phyloP scores from a whole-genome alignment of 2,797 vertebrate species.

The Leucoraja ocellata region DNA sequence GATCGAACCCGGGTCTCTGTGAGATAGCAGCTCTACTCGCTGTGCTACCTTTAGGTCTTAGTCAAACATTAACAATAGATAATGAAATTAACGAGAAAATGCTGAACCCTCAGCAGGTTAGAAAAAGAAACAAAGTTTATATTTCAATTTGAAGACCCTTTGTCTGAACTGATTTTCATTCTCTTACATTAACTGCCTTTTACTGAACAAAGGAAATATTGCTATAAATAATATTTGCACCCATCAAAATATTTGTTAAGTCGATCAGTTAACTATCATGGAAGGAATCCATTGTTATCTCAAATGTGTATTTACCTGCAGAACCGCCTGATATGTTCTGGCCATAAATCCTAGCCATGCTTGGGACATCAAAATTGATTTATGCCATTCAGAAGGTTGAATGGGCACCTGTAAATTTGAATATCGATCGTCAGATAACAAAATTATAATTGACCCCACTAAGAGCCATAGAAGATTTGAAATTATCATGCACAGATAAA shows the following conservation, averaged over 20 bases:
- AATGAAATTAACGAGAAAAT: too few relatives aligned
- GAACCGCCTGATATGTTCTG: conserved; percentile 71
- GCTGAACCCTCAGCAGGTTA: too few relatives aligned
- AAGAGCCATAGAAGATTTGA: not conserved
- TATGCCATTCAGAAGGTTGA: conserved; percentile 90
- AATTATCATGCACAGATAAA: not conserved
- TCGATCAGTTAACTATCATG: not conserved
- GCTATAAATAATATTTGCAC: not conserved
- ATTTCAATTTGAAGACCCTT: too few relatives aligned
- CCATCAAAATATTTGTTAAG: not conserved
- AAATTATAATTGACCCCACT: not conserved
- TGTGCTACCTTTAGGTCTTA: too few relatives aligned
- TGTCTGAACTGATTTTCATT: too few relatives aligned
- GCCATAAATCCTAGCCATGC: conserved; percentile 84
- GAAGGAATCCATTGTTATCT: not conserved
- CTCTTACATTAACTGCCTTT: not conserved
- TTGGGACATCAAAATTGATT: conserved; percentile 75
- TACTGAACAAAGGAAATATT: not conserved
- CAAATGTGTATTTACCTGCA: conserved; percentile 65
- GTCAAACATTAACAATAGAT: too few relatives aligned
- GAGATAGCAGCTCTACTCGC: too few relatives aligned
- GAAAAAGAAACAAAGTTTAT: too few relatives aligned
- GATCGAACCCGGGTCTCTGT: too few relatives aligned
- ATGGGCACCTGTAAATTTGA: conserved; percentile 77
- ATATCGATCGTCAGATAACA: not conserved